Percentiles rank a stretch among this genome's conserved stretches.
Conservation (phyloP, 2,888 invertebrate species). For the Scaptomyza cyrtandrae region DNA sequence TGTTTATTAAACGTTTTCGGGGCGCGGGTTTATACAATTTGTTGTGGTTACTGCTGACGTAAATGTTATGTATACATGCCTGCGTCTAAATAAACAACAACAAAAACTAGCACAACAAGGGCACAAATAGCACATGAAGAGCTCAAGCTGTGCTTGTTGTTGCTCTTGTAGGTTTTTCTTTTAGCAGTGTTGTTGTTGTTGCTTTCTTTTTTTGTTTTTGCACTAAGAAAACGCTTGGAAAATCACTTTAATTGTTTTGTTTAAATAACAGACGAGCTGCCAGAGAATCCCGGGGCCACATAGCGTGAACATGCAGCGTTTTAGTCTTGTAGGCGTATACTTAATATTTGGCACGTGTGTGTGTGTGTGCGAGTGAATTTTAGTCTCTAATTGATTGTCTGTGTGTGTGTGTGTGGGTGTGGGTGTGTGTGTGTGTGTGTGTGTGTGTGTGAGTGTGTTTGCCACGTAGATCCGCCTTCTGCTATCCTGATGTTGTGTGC, state of each 20-base stretch:
- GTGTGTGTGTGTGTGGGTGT: slow-evolving; percentile 12
- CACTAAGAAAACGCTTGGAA: slow-evolving; percentile 53
- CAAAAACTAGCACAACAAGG: slow-evolving; percentile 21
- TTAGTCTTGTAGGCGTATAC: slow-evolving; percentile 69
- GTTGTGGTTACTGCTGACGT: slow-evolving; percentile 57
- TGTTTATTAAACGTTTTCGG: slow-evolving; percentile 80
- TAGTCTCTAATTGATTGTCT: not conserved
- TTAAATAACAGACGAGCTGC: slow-evolving; percentile 70
- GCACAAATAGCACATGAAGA: slow-evolving; percentile 50
- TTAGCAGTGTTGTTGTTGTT: not conserved
- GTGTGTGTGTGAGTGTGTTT: slow-evolving; percentile 1
- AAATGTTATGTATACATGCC: slow-evolving; percentile 79
- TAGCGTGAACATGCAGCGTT: slow-evolving; percentile 25
- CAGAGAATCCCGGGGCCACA: slow-evolving; percentile 25
- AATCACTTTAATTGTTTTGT: slow-evolving; percentile 81
- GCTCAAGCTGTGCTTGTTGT: slow-evolving; percentile 41
- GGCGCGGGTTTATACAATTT: slow-evolving; percentile 81
- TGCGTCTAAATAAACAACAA: slow-evolving; percentile 71
- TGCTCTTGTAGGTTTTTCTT: slow-evolving; percentile 1
- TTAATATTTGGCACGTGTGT: slow-evolving; percentile 64
- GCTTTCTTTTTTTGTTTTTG: slow-evolving; percentile 17
- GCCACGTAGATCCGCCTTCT: not conserved
- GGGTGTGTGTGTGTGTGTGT: slow-evolving; percentile 3
- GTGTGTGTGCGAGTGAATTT: not conserved
- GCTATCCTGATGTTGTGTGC: slow-evolving; percentile 22